Evolutionary conservation across 1,140 invertebrate species (phyloP).

Genomic region (Drosophila leontia): DNA sequence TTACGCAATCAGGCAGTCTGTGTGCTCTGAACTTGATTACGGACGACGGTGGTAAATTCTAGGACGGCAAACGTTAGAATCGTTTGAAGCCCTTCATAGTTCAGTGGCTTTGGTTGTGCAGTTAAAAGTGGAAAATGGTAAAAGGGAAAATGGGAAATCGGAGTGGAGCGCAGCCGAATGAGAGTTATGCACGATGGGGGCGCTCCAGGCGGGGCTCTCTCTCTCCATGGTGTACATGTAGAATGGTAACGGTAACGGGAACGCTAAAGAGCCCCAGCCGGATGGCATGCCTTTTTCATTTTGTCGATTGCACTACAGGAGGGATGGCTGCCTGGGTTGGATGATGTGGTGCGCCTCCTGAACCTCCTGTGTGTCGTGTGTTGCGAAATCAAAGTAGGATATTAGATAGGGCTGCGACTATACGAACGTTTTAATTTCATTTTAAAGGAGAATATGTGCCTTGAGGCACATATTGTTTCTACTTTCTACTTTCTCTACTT

Average conservation of each 20-base stretch:
- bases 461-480: no score
- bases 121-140: conserved; percentile 16
- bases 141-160: conserved; percentile 20
- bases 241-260: background rate
- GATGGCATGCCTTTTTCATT: conserved; percentile 43
- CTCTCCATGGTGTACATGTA: background rate
- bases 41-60: conserved; percentile 18
- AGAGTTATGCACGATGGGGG: conserved; percentile 36
- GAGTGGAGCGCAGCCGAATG: conserved; percentile 1
- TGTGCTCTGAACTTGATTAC: conserved; percentile 54
- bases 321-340: background rate
- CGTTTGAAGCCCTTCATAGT: conserved; percentile 48
- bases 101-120: conserved; percentile 38
- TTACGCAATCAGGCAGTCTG: conserved; percentile 53
- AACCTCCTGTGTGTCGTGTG: background rate
- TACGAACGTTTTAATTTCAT: background rate
- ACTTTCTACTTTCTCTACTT: no score
- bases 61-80: conserved; percentile 33
- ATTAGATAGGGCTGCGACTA: background rate
- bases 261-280: conserved; percentile 26
- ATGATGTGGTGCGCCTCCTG: background rate
- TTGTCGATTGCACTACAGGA: conserved; percentile 50
- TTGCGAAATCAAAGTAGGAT: conserved; percentile 1
- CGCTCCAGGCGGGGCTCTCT: background rate
- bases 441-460: no score